phyloP scores from a whole-genome alignment of 2,888 invertebrate species.

The Habrosyne pyritoides region DNA sequence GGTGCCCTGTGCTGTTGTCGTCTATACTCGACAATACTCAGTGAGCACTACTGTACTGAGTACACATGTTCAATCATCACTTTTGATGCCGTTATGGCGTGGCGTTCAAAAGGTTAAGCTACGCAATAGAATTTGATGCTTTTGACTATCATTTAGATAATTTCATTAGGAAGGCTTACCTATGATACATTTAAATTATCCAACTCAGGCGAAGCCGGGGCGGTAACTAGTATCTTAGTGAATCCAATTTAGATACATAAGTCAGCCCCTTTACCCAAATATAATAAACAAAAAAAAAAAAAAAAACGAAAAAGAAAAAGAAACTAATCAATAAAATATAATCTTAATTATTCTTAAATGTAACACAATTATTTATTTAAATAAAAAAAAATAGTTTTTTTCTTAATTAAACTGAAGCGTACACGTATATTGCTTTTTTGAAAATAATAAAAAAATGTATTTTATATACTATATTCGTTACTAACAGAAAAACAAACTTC shows the following conservation, averaged over 20 bases:
- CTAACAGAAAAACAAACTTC: not conserved
- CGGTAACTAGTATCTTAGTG: not conserved
- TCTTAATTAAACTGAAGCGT: not conserved
- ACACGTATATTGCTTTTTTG: not conserved
- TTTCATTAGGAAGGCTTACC: no score
- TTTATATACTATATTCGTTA: not conserved
- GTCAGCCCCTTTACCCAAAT: slow-evolving; percentile 1
- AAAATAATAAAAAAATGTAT: not conserved
- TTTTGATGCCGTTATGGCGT: no score
- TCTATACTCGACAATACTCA: no score
- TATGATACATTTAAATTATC: no score
- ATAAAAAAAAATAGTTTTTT: slow-evolving; percentile 17
- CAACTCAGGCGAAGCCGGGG: no score
- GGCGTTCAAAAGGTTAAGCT: no score
- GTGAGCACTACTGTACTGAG: no score
- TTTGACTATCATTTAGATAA: no score
- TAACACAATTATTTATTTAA: slow-evolving; percentile 9
- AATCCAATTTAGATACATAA: not conserved
- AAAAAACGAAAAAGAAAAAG: not conserved
- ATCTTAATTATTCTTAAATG: slow-evolving; percentile 13
- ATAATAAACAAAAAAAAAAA: not conserved
- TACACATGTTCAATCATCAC: no score
- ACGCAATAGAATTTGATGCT: no score
- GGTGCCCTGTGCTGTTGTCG: no score
- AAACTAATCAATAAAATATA: slow-evolving; percentile 13